Evolutionary conservation across 2,797 vertebrate genomes (phyloP), one percentile per base, ranked within the genome.

Genomic region (Scomberomorus guttatus): DNA sequence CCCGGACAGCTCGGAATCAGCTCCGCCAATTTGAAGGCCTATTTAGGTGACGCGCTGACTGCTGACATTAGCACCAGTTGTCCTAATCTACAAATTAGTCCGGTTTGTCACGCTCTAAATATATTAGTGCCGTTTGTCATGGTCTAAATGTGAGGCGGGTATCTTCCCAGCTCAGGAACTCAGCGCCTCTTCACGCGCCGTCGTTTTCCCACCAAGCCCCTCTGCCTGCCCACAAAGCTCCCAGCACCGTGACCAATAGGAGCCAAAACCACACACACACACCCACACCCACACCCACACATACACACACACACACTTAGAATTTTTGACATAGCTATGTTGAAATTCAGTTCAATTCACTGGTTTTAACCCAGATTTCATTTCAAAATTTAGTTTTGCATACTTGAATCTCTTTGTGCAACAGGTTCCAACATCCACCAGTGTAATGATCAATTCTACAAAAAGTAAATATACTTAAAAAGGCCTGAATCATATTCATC

Each of bases 61-160:
- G 97, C 94, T 97, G 97, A 96, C 97, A 96, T 94, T 93, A 96
- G 95, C 94, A 94, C 95, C 94, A 91, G 93, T 96, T 95, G 95
- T 95, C 93, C 94, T 95, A 95, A 94, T 96, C 95, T 94, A 94
- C 96, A 97, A 97, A 98, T 98, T 97, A 97, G 96, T 95, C 92
- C 90, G 89, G 95, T 97, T 97, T 95, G 97, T 98, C 97, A 97
- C 95, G 96, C 94, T 96, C 84, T 93, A 88, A 91, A 94, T 94
- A 94, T 77, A 90, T 88, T 74, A 90, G 85, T 61, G 73, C 80
- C 71, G 73, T 89, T 85, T 96, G 96, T 98, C 97, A 97, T 93
- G 97, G 92, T 96, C 87, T 95, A 90, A 94, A 95, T 95, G 95
- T 93, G 92, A 96, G 96, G 96, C 95, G 95, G 95, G 93, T 91